phyloP scores from a whole-genome alignment of 2,888 invertebrate genomes.

The Scaptomyza cyrtandrae region DNA sequence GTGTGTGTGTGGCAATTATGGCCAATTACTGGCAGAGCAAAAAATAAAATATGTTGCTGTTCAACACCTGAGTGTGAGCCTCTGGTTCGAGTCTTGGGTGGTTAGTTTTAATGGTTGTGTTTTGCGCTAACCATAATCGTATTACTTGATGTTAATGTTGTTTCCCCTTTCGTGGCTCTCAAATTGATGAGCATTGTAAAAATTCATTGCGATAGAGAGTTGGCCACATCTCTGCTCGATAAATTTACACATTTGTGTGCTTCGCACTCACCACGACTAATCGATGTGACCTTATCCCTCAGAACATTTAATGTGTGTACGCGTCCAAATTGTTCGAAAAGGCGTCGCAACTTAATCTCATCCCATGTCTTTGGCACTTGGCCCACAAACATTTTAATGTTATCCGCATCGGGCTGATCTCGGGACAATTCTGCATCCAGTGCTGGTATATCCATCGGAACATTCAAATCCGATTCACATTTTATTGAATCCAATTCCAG shows the following conservation, averaged over 20 bases:
- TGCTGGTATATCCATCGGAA: conserved; percentile 40
- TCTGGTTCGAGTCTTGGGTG: conserved; percentile 6
- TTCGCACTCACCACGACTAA: conserved; percentile 95
- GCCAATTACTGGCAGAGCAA: conserved; percentile 67
- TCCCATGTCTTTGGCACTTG: conserved; percentile 99
- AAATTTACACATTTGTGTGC: conserved; percentile 71
- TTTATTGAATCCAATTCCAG: conserved; percentile 45
- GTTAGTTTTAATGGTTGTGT: conserved; percentile 63
- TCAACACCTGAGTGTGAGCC: conserved; percentile 30
- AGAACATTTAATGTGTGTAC: conserved; percentile 99
- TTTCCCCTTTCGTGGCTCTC: not conserved
- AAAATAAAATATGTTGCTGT: conserved; percentile 2
- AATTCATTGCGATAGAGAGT: conserved; percentile 55
- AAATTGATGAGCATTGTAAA: conserved; percentile 73
- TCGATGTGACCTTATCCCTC: conserved; percentile 97
- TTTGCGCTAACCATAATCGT: conserved; percentile 69
- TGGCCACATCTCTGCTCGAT: not conserved
- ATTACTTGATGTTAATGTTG: conserved; percentile 65
- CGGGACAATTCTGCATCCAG: conserved; percentile 72
- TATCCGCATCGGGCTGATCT: conserved; percentile 97
- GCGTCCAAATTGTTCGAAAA: conserved; percentile 98
- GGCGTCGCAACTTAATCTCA: conserved; percentile 95
- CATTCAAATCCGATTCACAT: conserved; percentile 35
- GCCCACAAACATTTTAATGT: conserved; percentile 99
- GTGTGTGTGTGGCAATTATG: conserved; percentile 60